Percentiles rank a stretch among this genome's conserved stretches.
phyloP scores from a whole-genome alignment of 2,888 invertebrate species.

The Seira ritae region DNA sequence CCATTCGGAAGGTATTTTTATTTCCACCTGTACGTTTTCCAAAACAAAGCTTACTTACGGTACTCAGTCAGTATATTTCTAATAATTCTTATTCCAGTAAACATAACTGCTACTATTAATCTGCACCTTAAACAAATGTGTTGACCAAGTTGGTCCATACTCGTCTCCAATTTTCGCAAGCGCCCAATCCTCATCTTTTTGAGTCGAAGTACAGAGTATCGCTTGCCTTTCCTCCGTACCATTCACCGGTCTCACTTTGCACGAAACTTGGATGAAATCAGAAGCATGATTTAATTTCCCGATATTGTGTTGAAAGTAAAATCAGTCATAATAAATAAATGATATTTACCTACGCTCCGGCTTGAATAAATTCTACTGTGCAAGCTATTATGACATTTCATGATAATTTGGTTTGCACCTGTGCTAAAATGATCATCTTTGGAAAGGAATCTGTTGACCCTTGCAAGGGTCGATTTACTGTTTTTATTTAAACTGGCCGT shows the following conservation, averaged over 20 bases:
- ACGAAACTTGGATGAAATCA: not conserved
- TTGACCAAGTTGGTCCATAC: conserved; percentile 77
- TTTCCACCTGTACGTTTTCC: conserved; percentile 72
- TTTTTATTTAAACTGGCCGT: conserved; percentile 75
- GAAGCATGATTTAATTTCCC: not conserved
- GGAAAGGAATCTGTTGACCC: conserved; percentile 77
- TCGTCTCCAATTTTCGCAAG: conserved; percentile 71
- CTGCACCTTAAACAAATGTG: conserved; percentile 77
- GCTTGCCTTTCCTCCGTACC: not conserved
- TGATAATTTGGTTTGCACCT: conserved; percentile 75
- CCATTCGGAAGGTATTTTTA: conserved; percentile 76
- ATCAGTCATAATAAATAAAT: not conserved
- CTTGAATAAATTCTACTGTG: conserved; percentile 54
- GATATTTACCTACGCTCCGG: not conserved
- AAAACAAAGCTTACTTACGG: too few species aligned
- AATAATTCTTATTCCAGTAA: too few species aligned
- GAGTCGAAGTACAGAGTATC: not conserved
- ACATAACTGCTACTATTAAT: too few species aligned
- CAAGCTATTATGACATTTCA: conserved; percentile 70
- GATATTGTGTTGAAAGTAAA: not conserved
- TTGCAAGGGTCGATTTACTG: conserved; percentile 76
- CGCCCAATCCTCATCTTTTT: conserved; percentile 4
- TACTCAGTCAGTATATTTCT: too few species aligned
- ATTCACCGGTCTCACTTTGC: not conserved
- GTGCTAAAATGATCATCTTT: conserved; percentile 75